Conservation (phyloP, 2,888 invertebrate genomes). For the Agrotis ipsilon region DNA sequence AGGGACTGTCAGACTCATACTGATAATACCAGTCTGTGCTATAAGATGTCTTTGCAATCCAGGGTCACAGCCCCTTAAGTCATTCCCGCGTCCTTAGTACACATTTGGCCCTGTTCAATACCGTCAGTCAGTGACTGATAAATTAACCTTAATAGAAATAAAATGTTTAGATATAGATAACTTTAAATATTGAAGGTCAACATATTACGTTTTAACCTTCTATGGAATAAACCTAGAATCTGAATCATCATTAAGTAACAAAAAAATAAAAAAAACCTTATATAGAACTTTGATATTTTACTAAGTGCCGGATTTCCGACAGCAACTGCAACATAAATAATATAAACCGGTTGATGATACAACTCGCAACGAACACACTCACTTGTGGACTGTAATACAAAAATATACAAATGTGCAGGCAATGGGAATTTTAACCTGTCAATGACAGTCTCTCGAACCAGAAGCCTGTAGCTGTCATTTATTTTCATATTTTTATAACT, state of each 20-base stretch:
- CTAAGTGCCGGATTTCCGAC: slow-evolving; percentile 53
- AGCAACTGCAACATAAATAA: slow-evolving; percentile 30
- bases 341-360: slow-evolving; percentile 39
- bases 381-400: slow-evolving; percentile 4
- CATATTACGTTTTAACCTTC: not conserved
- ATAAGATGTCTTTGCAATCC: no score
- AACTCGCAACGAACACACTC: slow-evolving; percentile 15
- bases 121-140: no score
- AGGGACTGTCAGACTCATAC: no score
- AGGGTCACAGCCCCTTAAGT: no score
- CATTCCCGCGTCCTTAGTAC: no score
- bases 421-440: slow-evolving; percentile 13
- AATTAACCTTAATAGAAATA: no score
- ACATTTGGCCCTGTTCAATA: no score
- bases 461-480: slow-evolving; percentile 16
- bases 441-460: slow-evolving; percentile 3
- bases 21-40: no score
- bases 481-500: slow-evolving; percentile 7
- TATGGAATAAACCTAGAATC: not conserved
- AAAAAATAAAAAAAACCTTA: slow-evolving; percentile 3
- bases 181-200: not conserved
- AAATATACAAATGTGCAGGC: slow-evolving; percentile 19
- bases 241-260: not conserved
- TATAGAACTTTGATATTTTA: slow-evolving; percentile 18
- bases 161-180: no score